Percentiles rank a stretch among this genome's conserved stretches.
phyloP scores from a whole-genome alignment of 2,113 vertebrate genomes.

The Trinectes maculatus region DNA sequence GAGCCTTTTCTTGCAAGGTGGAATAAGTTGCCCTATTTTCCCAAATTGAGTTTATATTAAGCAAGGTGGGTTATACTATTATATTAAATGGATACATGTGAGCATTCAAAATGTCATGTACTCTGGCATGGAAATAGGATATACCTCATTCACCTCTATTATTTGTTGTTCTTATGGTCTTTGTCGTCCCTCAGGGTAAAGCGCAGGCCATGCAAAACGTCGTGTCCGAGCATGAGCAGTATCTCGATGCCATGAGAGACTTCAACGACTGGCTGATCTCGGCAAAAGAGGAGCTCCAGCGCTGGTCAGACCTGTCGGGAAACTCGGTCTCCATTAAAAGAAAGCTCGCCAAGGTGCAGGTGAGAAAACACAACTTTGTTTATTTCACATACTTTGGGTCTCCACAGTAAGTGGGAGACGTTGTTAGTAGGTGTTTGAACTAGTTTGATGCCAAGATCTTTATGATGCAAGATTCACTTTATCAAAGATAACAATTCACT shows the following conservation, averaged over 20 bases:
- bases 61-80: neutral
- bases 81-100: neutral
- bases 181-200: conserved; percentile 84
- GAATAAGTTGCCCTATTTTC: neutral
- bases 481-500: too few relatives aligned
- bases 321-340: conserved; percentile 87
- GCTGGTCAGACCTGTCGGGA: conserved; percentile 94
- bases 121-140: neutral
- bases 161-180: neutral
- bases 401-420: too few relatives aligned
- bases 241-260: conserved; percentile 92
- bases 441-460: too few relatives aligned
- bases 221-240: conserved; percentile 92
- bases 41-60: neutral
- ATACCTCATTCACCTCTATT: neutral
- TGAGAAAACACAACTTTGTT: conserved; percentile 63
- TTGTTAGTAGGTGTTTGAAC: neutral
- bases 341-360: conserved; percentile 91
- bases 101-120: neutral
- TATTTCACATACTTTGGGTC: neutral
- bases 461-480: too few relatives aligned
- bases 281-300: conserved; percentile 95
- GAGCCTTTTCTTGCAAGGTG: neutral
- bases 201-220: conserved; percentile 90
- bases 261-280: conserved; percentile 95